These are phyloP conservation scores for Hydra vulgaris DNA, from an alignment of 30 jellyfish, hydroid and myxozoan species.

Conservation along the genomic window DNA sequence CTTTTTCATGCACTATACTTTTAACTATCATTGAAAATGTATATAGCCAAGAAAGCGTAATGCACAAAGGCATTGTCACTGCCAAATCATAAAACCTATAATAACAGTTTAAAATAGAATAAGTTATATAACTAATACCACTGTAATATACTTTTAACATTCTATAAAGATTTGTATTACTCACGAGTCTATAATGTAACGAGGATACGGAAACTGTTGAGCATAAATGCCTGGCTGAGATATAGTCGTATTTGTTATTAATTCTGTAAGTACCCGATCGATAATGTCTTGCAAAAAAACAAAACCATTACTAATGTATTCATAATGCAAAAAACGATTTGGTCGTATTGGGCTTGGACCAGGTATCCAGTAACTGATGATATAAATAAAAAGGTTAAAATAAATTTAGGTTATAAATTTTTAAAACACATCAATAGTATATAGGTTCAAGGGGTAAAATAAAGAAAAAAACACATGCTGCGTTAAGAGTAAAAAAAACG, in stretches of 20 bases:
- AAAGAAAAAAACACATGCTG: too few species aligned
- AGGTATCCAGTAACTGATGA: slow-evolving; percentile 70
- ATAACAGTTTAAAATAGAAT: background rate
- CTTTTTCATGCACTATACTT: slow-evolving; percentile 65
- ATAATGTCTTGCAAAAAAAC: slow-evolving; percentile 70
- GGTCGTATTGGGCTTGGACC: slow-evolving; percentile 69
- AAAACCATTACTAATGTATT: slow-evolving; percentile 57
- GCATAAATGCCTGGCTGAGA: slow-evolving; percentile 67
- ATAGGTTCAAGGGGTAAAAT: too few species aligned
- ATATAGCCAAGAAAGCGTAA: slow-evolving; percentile 77
- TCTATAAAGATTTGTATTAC: background rate
- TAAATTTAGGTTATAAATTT: too few species aligned
- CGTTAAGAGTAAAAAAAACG: too few species aligned
- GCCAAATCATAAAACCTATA: slow-evolving; percentile 33
- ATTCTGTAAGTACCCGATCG: slow-evolving; percentile 55
- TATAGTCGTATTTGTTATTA: slow-evolving; percentile 42
- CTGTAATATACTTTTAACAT: background rate
- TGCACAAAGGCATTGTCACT: slow-evolving; percentile 48
- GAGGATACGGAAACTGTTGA: slow-evolving; percentile 80
- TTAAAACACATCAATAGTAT: too few species aligned
- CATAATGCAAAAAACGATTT: slow-evolving; percentile 31
- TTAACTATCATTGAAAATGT: slow-evolving; percentile 58
- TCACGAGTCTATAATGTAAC: slow-evolving; percentile 69
- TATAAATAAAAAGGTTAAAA: background rate
- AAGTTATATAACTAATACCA: too few species aligned